Evolutionary conservation across 2,888 invertebrate genomes (phyloP), one percentile per base, ranked within the genome.

Genomic region (Scaptomyza polygonia): DNA sequence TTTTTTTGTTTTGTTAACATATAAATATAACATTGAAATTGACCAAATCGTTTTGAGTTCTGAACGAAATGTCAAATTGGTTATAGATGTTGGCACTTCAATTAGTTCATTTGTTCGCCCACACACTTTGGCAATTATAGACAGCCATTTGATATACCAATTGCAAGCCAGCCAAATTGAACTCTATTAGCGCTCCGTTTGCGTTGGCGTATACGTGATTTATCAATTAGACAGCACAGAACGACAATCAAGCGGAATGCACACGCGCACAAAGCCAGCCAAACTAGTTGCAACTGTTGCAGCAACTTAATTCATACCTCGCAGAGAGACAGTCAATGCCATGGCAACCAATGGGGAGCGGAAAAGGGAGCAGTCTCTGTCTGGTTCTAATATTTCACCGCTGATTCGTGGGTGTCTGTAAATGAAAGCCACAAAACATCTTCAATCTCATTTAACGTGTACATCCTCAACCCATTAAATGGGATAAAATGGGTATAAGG

Each of bases 201-300:
- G 48, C 47, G 16, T 30, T 52, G 64, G 39, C 72, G 72, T 66
- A 59, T 65, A 71, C 72, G 52, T 59, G 44, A 65, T 70, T 65
- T 53, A 53, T 55, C 34, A 71, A 71, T 70, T 53, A 69, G 54
- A 34, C 18, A 5, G 12, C 16, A 48, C 3, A 30, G 8, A 34
- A 34, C 34, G 12, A n/a, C 7, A 40, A 47, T 64, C 69, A 44
- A 53, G 16, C 14, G 14, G 21, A 21, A 21, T 21, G 21, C n/a
- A 36, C 32, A 36, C 9, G 2, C n/a, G 9, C 18, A 30, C 70
- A 58, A 64, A 56, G 67, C 25, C 47, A 55, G 25, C 27, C 43
- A 18, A 14, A n/a, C n/a, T 12, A 7, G 29, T 16, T 16, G 45
- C 18, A 34, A 27, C 43, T 8, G 29, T 21, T 30, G 34, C 44